Evolutionary conservation across 1,140 invertebrate species (phyloP).

Genomic region (Matsumurasca onukii): DNA sequence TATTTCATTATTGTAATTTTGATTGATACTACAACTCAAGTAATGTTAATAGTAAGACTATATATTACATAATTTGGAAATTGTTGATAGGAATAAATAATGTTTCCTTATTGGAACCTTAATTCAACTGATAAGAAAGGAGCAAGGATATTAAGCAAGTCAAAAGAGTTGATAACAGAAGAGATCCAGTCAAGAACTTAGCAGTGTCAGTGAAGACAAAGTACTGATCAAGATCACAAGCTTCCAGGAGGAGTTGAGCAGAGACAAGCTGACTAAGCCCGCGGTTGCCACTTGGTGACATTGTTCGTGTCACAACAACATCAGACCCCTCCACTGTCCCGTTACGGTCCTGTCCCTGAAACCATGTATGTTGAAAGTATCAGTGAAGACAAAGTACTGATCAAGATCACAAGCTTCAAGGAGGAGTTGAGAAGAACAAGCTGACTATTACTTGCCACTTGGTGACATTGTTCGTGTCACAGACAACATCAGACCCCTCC

Average conservation of each 20-base stretch:
- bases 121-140: no score
- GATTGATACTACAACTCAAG: no score
- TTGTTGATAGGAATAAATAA: no score
- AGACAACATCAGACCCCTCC: constrained; percentile 56
- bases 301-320: constrained; percentile 52
- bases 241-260: constrained; percentile 49
- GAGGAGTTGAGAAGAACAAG: constrained; percentile 37
- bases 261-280: constrained; percentile 55
- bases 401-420: constrained; percentile 50
- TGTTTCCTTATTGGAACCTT: no score
- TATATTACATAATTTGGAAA: no score
- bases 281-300: constrained; percentile 52
- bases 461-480: constrained; percentile 36
- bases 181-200: constrained; percentile 56
- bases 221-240: constrained; percentile 54
- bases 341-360: constrained; percentile 51
- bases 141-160: no score
- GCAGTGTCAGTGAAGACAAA: constrained; percentile 59
- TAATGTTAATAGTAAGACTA: no score
- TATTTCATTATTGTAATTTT: no score
- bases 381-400: constrained; percentile 57
- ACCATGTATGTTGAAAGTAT: constrained; percentile 55
- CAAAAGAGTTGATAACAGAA: constrained; percentile 28
- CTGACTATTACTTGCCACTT: constrained; percentile 56
- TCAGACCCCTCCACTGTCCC: constrained; percentile 61